Evolutionary conservation across 2,888 invertebrate species (phyloP).

Genomic region (Spodoptera exigua): DNA sequence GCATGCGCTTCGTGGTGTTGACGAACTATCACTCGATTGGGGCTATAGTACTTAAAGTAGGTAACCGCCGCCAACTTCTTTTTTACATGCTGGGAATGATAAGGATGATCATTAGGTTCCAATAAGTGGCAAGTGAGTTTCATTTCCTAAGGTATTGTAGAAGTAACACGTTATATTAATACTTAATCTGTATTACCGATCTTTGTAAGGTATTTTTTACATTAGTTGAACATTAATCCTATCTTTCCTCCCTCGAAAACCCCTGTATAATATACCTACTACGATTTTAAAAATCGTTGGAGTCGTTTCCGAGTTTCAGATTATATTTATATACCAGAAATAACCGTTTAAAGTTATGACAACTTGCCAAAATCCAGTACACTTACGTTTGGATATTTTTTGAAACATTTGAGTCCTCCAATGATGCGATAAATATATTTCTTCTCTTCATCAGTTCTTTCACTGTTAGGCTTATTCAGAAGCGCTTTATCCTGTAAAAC

Average conservation of each 20-base stretch:
- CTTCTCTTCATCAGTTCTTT: conserved; percentile 90
- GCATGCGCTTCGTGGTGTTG: conserved; percentile 90
- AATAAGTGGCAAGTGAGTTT: too few relatives aligned
- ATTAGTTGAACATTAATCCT: too few relatives aligned
- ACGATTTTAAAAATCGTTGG: too few relatives aligned
- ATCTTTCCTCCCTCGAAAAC: too few relatives aligned
- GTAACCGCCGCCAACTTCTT: conserved; percentile 90
- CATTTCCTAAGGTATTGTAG: too few relatives aligned
- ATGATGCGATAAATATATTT: conserved; percentile 89
- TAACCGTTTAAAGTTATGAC: not conserved
- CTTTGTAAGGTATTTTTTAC: too few relatives aligned
- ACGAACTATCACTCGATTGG: conserved; percentile 90
- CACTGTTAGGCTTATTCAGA: conserved; percentile 86
- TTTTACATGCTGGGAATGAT: conserved; percentile 85
- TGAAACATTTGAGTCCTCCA: conserved; percentile 90
- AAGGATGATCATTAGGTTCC: not conserved
- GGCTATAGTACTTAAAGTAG: conserved; percentile 90
- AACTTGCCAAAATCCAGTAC: not conserved
- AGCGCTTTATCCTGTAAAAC: conserved; percentile 89
- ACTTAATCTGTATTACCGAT: too few relatives aligned
- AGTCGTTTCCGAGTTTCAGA: not conserved
- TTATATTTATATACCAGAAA: not conserved
- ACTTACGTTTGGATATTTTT: conserved; percentile 89
- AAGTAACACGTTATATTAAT: too few relatives aligned
- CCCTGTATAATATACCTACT: too few relatives aligned